phyloP scores from a whole-genome alignment of 1,140 invertebrate species.

The Drosophila gunungcola region DNA sequence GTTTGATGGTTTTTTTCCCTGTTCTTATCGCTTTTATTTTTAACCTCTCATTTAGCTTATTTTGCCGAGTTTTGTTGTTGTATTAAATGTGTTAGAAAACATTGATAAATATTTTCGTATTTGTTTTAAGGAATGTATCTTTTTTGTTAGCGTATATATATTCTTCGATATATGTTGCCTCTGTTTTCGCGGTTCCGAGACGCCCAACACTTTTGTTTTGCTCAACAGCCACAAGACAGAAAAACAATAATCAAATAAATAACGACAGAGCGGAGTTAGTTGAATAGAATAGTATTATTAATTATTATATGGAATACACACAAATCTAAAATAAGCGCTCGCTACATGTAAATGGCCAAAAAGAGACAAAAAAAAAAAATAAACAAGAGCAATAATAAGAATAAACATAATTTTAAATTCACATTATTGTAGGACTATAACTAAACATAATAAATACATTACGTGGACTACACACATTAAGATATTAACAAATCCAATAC shows the following conservation, averaged over 20 bases:
- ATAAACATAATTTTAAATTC: slow-evolving; percentile 21
- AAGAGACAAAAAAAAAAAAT: slow-evolving; percentile 15
- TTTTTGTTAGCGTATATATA: slow-evolving; percentile 22
- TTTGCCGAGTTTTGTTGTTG: slow-evolving; percentile 28
- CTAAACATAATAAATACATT: slow-evolving; percentile 54
- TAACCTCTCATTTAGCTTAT: slow-evolving; percentile 18
- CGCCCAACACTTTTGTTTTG: slow-evolving; percentile 15
- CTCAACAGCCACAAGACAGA: slow-evolving; percentile 21
- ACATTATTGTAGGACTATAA: slow-evolving; percentile 30
- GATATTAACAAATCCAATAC: slow-evolving; percentile 51
- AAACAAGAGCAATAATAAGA: slow-evolving; percentile 8
- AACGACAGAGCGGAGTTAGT: slow-evolving; percentile 23
- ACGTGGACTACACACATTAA: slow-evolving; percentile 25
- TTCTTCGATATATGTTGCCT: slow-evolving; percentile 17
- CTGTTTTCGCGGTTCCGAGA: background rate
- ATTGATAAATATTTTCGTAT: slow-evolving; percentile 50
- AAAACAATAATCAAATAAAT: slow-evolving; percentile 15
- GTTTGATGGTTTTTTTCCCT: slow-evolving; percentile 27
- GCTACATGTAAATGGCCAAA: slow-evolving; percentile 67
- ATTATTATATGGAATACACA: slow-evolving; percentile 67
- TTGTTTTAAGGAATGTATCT: slow-evolving; percentile 41
- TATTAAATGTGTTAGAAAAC: slow-evolving; percentile 70
- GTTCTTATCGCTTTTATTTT: slow-evolving; percentile 35
- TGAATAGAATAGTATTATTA: slow-evolving; percentile 37
- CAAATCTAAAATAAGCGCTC: slow-evolving; percentile 46